These are phyloP conservation scores for Phataginus tricuspis DNA, from an alignment of 2,797 vertebrate species.

Conservation along the genomic window DNA sequence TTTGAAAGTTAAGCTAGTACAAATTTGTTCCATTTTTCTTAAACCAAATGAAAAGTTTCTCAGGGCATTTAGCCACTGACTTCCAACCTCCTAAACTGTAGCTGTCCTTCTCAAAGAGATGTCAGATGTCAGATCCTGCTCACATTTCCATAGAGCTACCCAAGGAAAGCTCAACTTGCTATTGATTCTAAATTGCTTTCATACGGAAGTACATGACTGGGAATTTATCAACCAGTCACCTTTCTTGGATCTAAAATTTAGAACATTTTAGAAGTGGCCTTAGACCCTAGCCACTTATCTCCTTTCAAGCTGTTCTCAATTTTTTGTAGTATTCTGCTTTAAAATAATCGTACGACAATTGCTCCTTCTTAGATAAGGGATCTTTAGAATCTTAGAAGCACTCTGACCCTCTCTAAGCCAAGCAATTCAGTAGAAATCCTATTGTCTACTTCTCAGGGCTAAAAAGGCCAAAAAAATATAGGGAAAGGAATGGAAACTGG, in stretches of 20 bases:
- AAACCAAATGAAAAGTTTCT: conserved; percentile 9
- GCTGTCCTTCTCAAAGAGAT: background rate
- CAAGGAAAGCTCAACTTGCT: background rate
- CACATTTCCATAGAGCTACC: background rate
- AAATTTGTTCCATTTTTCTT: conserved; percentile 35
- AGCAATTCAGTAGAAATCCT: background rate
- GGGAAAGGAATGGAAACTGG: background rate
- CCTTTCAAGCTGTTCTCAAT: conserved; percentile 26
- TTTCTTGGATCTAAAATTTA: conserved; percentile 51
- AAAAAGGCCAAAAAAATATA: background rate
- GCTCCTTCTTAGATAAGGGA: conserved; percentile 18
- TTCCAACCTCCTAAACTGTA: background rate
- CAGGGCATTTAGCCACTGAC: background rate
- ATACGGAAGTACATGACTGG: background rate
- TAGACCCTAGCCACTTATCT: background rate
- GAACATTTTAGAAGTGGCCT: background rate
- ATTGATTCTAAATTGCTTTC: conserved; percentile 16
- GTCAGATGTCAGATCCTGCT: background rate
- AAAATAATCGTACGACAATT: conserved; percentile 32
- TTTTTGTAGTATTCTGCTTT: conserved; percentile 6
- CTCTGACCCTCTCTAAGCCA: background rate
- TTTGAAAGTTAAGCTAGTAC: conserved; percentile 24
- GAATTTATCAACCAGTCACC: background rate
- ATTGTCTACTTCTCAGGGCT: background rate
- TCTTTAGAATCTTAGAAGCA: conserved; percentile 39